These are phyloP conservation scores for Drosophila leontia DNA, from an alignment of 1,140 invertebrate genomes.

Conservation along the genomic window DNA sequence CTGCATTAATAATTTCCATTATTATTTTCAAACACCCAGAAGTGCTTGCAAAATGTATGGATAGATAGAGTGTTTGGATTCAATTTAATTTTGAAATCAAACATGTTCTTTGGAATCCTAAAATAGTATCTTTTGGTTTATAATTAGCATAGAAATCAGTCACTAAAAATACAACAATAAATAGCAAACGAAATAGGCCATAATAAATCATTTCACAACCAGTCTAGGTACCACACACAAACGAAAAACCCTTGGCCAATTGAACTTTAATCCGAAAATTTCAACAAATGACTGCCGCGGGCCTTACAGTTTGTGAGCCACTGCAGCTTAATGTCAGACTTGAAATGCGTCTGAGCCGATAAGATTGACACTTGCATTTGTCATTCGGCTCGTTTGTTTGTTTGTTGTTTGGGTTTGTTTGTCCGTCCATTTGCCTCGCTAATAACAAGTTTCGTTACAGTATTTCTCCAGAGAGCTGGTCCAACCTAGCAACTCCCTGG, in stretches of 20 bases:
- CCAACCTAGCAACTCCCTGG: neutral
- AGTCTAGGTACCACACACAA: conserved; percentile 23
- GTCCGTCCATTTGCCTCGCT: conserved; percentile 68
- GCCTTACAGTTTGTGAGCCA: conserved; percentile 49
- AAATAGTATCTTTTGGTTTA: neutral
- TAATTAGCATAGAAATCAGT: neutral
- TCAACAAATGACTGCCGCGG: conserved; percentile 30
- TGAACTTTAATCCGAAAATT: conserved; percentile 56
- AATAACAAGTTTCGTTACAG: conserved; percentile 64
- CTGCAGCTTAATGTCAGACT: conserved; percentile 66
- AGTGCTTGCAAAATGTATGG: conserved; percentile 16
- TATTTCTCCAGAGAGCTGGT: conserved; percentile 29
- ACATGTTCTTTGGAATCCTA: neutral
- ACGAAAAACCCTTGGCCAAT: conserved; percentile 33
- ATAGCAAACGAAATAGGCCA: neutral
- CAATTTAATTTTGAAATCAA: too few species aligned
- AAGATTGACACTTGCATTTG: conserved; percentile 74
- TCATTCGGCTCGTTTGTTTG: conserved; percentile 68
- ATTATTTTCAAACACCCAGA: conserved; percentile 43
- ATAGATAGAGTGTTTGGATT: conserved; percentile 3
- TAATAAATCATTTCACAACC: conserved; percentile 22
- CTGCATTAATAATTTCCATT: conserved; percentile 54
- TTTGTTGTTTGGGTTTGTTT: conserved; percentile 51
- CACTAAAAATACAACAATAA: neutral
- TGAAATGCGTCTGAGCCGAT: conserved; percentile 37